phyloP scores from a whole-genome alignment of 2,888 invertebrate genomes.

The Apodemia duryi region DNA sequence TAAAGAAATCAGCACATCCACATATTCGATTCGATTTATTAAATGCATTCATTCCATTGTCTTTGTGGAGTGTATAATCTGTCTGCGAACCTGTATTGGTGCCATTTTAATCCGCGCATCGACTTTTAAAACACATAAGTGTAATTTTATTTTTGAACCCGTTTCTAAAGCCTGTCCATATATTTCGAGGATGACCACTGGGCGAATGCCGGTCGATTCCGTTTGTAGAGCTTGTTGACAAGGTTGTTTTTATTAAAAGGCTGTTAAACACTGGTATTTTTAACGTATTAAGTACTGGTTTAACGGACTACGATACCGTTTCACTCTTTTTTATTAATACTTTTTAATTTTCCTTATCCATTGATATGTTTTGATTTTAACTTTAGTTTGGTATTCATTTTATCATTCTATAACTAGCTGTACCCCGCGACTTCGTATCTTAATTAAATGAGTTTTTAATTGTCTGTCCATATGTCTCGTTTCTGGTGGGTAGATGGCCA shows the following conservation, averaged over 20 bases:
- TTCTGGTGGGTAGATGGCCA: too few relatives aligned
- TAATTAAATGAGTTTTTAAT: too few relatives aligned
- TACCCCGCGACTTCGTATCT: too few relatives aligned
- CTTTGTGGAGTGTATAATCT: too few relatives aligned
- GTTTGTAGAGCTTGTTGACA: background rate
- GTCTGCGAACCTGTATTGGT: background rate
- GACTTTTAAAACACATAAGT: background rate
- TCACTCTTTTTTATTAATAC: background rate
- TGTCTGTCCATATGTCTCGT: too few relatives aligned
- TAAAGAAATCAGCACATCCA: too few relatives aligned
- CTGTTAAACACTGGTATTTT: background rate
- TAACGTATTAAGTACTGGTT: background rate
- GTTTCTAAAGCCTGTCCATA: constrained; percentile 3
- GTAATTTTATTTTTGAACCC: background rate
- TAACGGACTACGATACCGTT: background rate
- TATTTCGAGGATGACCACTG: background rate
- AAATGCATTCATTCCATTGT: too few relatives aligned
- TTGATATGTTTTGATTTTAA: too few relatives aligned
- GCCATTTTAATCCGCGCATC: background rate
- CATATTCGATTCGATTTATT: too few relatives aligned
- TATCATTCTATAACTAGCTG: too few relatives aligned
- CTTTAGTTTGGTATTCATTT: too few relatives aligned
- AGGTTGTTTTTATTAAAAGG: background rate
- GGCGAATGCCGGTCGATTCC: background rate
- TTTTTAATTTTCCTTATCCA: too few relatives aligned